A percentile compares a stretch with the other conserved stretches of the same genome.
phyloP scores from a whole-genome alignment of 1,140 invertebrate species.

The Drosophila orosa region DNA sequence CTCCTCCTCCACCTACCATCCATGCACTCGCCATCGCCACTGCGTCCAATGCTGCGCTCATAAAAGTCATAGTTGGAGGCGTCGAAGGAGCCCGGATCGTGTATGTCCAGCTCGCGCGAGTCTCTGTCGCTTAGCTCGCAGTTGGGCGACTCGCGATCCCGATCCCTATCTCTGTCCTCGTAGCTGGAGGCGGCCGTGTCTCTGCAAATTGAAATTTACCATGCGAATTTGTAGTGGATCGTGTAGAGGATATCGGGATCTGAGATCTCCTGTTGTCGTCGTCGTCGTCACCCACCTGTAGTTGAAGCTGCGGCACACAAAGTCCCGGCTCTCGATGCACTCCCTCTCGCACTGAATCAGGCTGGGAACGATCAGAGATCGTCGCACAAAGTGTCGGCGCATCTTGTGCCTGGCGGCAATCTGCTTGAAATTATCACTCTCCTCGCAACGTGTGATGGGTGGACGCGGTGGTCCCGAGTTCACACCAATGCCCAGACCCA shows the following conservation, averaged over 20 bases:
- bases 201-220: conserved; percentile 82
- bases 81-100: conserved; percentile 93
- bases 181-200: conserved; percentile 86
- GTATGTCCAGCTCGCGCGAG: conserved; percentile 92
- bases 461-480: conserved; percentile 73
- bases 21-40: conserved; percentile 91
- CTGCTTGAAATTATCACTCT: conserved; percentile 92
- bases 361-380: conserved; percentile 89
- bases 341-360: conserved; percentile 92
- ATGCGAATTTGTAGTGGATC: conserved; percentile 38
- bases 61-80: conserved; percentile 94
- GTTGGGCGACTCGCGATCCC: conserved; percentile 87
- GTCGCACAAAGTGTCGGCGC: conserved; percentile 90
- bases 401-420: conserved; percentile 90
- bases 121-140: conserved; percentile 95
- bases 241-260: conserved; percentile 27
- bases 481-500: conserved; percentile 50
- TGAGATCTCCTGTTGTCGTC: neutral
- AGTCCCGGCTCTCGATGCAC: conserved; percentile 92
- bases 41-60: conserved; percentile 90
- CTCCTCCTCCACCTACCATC: conserved; percentile 87
- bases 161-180: conserved; percentile 85
- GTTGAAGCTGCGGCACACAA: conserved; percentile 95
- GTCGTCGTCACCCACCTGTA: conserved; percentile 85
- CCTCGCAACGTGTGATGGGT: conserved; percentile 88